These are phyloP conservation scores for Myotis brandtii DNA, from an alignment of 2,113 vertebrate genomes.

Conservation along the genomic window DNA sequence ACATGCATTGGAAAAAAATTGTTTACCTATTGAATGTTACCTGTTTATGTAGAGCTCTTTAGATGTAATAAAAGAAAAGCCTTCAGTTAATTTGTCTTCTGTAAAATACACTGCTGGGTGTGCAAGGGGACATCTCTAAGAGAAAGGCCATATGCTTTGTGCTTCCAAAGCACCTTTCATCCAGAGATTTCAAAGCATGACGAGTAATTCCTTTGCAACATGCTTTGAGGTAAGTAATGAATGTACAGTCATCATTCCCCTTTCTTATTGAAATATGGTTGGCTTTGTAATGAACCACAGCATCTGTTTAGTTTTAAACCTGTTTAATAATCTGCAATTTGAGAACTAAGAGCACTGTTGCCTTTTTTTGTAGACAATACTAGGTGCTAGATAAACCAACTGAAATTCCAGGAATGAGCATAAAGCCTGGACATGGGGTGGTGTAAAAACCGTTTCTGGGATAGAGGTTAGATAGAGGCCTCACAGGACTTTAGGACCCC, in stretches of 20 bases:
- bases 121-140: neutral
- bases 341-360: neutral
- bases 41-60: slow-evolving; percentile 99
- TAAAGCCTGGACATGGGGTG: neutral
- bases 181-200: slow-evolving; percentile 51
- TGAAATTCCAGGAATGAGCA: neutral
- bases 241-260: neutral
- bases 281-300: slow-evolving; percentile 12
- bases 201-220: neutral
- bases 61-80: slow-evolving; percentile 98
- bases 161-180: slow-evolving; percentile 37
- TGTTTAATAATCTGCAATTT: neutral
- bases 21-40: slow-evolving; percentile 99
- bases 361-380: neutral
- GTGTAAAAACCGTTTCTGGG: neutral
- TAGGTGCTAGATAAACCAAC: neutral
- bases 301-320: neutral
- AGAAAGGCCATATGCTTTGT: neutral
- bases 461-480: neutral
- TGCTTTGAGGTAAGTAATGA: slow-evolving; percentile 63
- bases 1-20: slow-evolving; percentile 97
- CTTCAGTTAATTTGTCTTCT: slow-evolving; percentile 91
- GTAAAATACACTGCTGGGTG: slow-evolving; percentile 58
- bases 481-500: neutral
- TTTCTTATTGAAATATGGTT: neutral